Percentiles rank a stretch among this genome's conserved stretches.
These are phyloP conservation scores for Armadillidium nasatum DNA, from an alignment of 1,140 invertebrate genomes.

Conservation along the genomic window DNA sequence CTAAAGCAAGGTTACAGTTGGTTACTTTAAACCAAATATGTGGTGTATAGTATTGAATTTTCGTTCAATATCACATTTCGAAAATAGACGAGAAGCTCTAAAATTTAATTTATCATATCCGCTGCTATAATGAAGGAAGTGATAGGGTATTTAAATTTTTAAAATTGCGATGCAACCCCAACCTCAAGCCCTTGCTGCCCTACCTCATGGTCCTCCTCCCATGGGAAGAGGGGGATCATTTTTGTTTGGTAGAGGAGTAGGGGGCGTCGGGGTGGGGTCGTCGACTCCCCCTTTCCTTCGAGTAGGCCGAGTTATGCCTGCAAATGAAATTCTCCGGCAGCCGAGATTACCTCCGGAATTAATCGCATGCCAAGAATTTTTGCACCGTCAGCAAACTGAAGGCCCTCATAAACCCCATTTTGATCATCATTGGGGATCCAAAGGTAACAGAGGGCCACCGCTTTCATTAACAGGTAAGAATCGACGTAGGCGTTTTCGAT, in stretches of 20 bases:
- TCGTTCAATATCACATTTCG: background rate
- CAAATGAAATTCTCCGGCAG: background rate
- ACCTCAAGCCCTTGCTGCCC: constrained; percentile 1
- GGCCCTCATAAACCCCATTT: background rate
- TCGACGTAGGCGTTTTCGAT: background rate
- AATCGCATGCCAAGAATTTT: background rate
- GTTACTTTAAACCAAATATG: background rate
- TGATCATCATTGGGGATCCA: background rate
- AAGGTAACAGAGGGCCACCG: background rate
- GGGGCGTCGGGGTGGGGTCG: background rate
- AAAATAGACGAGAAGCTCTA: background rate
- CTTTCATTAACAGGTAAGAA: background rate
- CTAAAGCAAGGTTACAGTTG: too few species aligned
- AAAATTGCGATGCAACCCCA: constrained; percentile 5
- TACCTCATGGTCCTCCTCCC: background rate
- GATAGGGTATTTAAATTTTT: background rate
- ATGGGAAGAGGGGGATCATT: background rate
- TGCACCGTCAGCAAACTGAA: background rate
- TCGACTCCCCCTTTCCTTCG: background rate
- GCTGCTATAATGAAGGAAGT: background rate
- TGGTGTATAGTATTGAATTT: background rate
- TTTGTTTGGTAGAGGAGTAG: constrained; percentile 1
- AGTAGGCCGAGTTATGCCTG: background rate
- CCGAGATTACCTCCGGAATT: background rate
- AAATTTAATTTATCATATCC: too few species aligned